These are phyloP conservation scores for Eulithis prunata DNA, from an alignment of 2,888 invertebrate genomes.

Conservation along the genomic window DNA sequence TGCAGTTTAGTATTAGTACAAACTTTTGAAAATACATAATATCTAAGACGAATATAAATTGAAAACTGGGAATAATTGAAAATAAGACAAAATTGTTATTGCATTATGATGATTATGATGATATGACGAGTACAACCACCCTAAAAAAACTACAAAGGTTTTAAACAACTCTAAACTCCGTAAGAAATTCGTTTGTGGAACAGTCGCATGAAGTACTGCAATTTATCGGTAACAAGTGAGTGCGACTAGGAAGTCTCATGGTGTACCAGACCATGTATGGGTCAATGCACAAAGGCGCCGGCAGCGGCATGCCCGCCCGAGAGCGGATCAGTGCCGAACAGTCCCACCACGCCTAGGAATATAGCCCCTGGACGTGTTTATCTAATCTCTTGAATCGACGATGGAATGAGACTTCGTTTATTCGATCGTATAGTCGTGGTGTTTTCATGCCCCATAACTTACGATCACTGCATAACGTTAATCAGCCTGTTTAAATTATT, in stretches of 20 bases:
- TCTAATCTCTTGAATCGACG: conserved; percentile 1
- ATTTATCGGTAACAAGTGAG: conserved; percentile 56
- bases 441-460: too few relatives aligned
- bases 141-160: too few relatives aligned
- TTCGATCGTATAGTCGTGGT: neutral
- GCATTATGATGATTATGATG: too few relatives aligned
- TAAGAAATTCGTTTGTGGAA: neutral
- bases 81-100: too few relatives aligned
- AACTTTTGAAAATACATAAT: neutral
- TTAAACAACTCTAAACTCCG: neutral
- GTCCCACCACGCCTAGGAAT: conserved; percentile 25
- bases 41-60: too few relatives aligned
- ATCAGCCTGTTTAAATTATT: too few relatives aligned
- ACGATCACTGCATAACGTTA: too few relatives aligned
- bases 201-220: conserved; percentile 14
- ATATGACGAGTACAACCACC: too few relatives aligned
- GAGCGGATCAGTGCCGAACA: conserved; percentile 48
- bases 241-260: conserved; percentile 60
- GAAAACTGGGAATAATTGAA: too few relatives aligned
- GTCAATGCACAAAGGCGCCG: conserved; percentile 80
- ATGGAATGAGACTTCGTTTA: neutral
- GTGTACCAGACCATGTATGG: conserved; percentile 70
- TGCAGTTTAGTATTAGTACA: neutral
- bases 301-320: conserved; percentile 49
- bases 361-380: conserved; percentile 20